These are phyloP conservation scores for Nineta flava DNA, from an alignment of 2,888 invertebrate genomes.

Conservation along the genomic window DNA sequence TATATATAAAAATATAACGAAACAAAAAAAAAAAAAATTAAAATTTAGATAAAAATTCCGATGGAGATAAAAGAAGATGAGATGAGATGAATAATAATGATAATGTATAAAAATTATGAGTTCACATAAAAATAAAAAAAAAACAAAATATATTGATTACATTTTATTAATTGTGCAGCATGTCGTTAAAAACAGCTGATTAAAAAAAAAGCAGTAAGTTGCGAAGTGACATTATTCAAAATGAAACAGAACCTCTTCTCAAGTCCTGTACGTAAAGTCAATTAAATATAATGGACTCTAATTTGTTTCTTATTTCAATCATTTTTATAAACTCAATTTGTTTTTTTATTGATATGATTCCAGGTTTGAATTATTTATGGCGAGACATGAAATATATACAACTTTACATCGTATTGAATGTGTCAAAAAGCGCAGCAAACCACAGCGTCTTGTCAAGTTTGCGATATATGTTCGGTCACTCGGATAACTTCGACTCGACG, in stretches of 20 bases:
- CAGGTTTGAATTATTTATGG: no score
- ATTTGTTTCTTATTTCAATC: no score
- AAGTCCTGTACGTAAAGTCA: background rate
- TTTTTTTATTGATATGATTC: no score
- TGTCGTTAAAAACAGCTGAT: conserved; percentile 3
- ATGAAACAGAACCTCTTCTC: background rate
- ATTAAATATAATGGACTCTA: no score
- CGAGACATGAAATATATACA: no score
- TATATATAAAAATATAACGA: background rate
- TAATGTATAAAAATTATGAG: conserved; percentile 1
- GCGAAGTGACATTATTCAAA: conserved; percentile 2
- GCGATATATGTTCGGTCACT: no score
- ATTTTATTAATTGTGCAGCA: conserved; percentile 2
- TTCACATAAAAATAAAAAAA: no score
- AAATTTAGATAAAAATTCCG: background rate
- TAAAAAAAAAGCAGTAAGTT: conserved; percentile 5
- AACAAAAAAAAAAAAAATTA: background rate
- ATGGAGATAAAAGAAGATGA: background rate
- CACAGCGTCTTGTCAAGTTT: no score
- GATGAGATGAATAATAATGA: background rate
- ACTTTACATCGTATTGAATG: no score
- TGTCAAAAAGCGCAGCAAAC: no score
- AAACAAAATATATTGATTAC: background rate
- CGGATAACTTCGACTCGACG: no score
- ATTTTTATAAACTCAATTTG: no score